These are phyloP conservation scores for Encarsia formosa DNA, from an alignment of 2,888 invertebrate genomes.

Conservation along the genomic window DNA sequence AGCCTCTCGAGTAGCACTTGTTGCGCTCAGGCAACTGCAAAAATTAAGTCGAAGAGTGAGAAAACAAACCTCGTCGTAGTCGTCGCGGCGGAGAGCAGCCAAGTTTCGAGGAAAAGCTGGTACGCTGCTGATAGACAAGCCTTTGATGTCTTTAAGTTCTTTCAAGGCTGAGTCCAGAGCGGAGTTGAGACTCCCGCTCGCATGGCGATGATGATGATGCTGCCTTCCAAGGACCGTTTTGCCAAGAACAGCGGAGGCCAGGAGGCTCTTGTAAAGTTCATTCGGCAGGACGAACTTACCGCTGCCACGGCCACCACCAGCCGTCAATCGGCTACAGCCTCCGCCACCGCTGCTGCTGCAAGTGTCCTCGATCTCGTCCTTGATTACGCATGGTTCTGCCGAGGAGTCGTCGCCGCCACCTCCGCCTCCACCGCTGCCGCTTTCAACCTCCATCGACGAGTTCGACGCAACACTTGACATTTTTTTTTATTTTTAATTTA, in stretches of 20 bases:
- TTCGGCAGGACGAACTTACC: slow-evolving; percentile 64
- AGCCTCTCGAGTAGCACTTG: too few relatives aligned
- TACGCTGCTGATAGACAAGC: slow-evolving; percentile 48
- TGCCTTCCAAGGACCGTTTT: slow-evolving; percentile 18
- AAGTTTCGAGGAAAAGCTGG: slow-evolving; percentile 51
- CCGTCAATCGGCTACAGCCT: slow-evolving; percentile 42
- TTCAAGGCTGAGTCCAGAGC: slow-evolving; percentile 45
- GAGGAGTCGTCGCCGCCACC: slow-evolving; percentile 27
- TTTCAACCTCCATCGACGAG: slow-evolving; percentile 50
- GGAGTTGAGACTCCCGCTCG: slow-evolving; percentile 23
- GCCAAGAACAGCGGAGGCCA: slow-evolving; percentile 61
- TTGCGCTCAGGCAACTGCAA: too few relatives aligned
- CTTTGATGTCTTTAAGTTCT: slow-evolving; percentile 48
- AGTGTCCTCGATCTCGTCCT: too few relatives aligned
- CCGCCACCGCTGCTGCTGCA: slow-evolving; percentile 30
- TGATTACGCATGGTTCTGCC: too few relatives aligned
- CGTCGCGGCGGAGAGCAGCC: slow-evolving; percentile 43
- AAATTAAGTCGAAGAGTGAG: too few relatives aligned
- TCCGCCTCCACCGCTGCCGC: slow-evolving; percentile 42
- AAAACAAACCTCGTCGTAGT: slow-evolving; percentile 46
- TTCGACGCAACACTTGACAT: slow-evolving; percentile 50
- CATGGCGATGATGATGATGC: not conserved
- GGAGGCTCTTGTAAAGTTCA: slow-evolving; percentile 73
- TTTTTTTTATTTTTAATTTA: slow-evolving; percentile 7
- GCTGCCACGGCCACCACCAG: not conserved